Evolutionary conservation across 2,797 vertebrate species (phyloP).

Genomic region (Enoplosus armatus): DNA sequence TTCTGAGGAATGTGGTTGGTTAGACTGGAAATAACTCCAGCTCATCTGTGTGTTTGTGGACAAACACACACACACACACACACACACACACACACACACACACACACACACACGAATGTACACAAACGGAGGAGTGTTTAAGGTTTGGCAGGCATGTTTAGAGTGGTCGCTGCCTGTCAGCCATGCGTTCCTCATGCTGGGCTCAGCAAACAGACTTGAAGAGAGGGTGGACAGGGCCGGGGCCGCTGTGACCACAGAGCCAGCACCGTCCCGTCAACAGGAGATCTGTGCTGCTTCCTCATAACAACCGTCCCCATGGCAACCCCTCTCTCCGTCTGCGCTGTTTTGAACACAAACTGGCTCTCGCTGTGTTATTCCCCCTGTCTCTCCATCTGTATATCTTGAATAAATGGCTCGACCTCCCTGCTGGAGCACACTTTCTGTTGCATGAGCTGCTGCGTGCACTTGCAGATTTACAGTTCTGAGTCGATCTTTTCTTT

Average conservation of each 20-base stretch:
- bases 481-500: not conserved
- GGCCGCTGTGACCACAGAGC: slow-evolving; percentile 43
- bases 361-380: slow-evolving; percentile 54
- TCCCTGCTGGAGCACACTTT: slow-evolving; percentile 31
- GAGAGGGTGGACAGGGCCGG: slow-evolving; percentile 31
- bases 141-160: slow-evolving; percentile 43
- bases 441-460: slow-evolving; percentile 14
- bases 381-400: slow-evolving; percentile 65
- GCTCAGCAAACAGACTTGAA: slow-evolving; percentile 47
- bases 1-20: slow-evolving; percentile 58
- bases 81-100: slow-evolving; percentile 25
- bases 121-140: slow-evolving; percentile 58
- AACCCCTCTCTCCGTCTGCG: slow-evolving; percentile 77
- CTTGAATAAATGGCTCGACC: slow-evolving; percentile 50
- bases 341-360: slow-evolving; percentile 77
- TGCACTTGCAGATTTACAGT: not conserved
- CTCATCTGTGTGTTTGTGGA: slow-evolving; percentile 69
- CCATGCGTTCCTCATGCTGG: slow-evolving; percentile 27
- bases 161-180: slow-evolving; percentile 37
- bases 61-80: slow-evolving; percentile 46
- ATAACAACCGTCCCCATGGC: slow-evolving; percentile 83
- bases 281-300: slow-evolving; percentile 69
- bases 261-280: slow-evolving; percentile 63
- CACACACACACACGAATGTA: slow-evolving; percentile 24
- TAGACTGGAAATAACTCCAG: slow-evolving; percentile 61